Percentiles rank a stretch among this genome's conserved stretches.
Conservation (phyloP, 2,888 invertebrate genomes). For the Oxytorus armatus region DNA sequence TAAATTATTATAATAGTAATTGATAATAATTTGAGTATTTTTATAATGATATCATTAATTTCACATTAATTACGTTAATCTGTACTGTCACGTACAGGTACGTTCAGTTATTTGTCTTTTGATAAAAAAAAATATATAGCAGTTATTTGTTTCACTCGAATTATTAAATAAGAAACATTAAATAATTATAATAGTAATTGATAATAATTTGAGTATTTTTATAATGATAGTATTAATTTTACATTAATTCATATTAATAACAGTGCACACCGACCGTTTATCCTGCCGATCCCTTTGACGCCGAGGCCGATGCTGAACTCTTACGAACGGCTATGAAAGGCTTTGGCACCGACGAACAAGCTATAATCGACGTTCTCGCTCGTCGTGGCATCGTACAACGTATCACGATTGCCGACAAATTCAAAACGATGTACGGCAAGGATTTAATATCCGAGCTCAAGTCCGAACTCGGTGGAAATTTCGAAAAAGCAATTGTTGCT, state of each 20-base stretch:
- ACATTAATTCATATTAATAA: neutral
- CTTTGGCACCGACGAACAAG: constrained; percentile 95
- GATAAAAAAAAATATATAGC: no score
- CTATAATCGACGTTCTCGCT: constrained; percentile 93
- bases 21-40: no score
- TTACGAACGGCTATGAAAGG: constrained; percentile 97
- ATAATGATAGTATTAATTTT: neutral
- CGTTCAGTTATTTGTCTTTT: no score
- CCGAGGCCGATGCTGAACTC: constrained; percentile 91
- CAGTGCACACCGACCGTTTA: constrained; percentile 91
- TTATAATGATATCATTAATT: no score
- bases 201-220: no score
- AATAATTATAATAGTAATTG: no score
- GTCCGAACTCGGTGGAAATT: constrained; percentile 95
- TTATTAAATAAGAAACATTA: no score
- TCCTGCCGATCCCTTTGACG: constrained; percentile 91
- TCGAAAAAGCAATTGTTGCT: constrained; percentile 93
- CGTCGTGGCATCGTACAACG: constrained; percentile 94
- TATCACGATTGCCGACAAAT: constrained; percentile 91
- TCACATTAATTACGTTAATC: no score
- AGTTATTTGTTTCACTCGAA: no score
- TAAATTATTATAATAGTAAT: no score
- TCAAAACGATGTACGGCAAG: constrained; percentile 95
- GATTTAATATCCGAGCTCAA: constrained; percentile 93
- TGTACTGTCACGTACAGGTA: no score